These are phyloP conservation scores for Copidosoma aretas DNA, from an alignment of 2,888 invertebrate species.

Conservation along the genomic window DNA sequence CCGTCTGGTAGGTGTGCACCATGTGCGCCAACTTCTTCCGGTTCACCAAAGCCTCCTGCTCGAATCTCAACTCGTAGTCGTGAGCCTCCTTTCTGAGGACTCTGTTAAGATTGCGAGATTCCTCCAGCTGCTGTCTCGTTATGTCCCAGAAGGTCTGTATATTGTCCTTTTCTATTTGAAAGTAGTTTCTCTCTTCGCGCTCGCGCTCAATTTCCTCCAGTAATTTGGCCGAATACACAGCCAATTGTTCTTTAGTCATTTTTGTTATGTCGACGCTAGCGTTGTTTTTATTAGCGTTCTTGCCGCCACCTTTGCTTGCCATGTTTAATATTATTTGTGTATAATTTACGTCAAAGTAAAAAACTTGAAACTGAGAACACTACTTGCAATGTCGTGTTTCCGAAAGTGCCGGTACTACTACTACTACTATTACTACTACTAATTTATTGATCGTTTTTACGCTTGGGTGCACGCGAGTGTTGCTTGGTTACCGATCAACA, in stretches of 20 bases:
- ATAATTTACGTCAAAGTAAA: background rate
- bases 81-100: constrained; percentile 27
- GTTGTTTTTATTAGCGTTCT: constrained; percentile 68
- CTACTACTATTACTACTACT: constrained; percentile 10
- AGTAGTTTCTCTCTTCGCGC: constrained; percentile 93
- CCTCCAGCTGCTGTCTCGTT: constrained; percentile 86
- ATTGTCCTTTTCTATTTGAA: constrained; percentile 94
- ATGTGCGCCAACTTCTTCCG: constrained; percentile 32
- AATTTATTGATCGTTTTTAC: constrained; percentile 29
- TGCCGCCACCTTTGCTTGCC: constrained; percentile 14
- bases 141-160: constrained; percentile 96
- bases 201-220: constrained; percentile 93
- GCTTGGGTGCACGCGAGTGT: constrained; percentile 5
- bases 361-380: background rate
- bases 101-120: constrained; percentile 75
- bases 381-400: background rate
- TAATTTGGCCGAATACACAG: constrained; percentile 83
- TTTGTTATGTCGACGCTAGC: constrained; percentile 85
- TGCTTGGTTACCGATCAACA: constrained; percentile 37
- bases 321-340: constrained; percentile 16
- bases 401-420: background rate
- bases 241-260: constrained; percentile 92
- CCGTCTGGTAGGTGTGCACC: constrained; percentile 31
- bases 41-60: constrained; percentile 20
- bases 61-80: constrained; percentile 29